Evolutionary conservation across 2,888 invertebrate genomes (phyloP).

Genomic region (Aethes cnicana): DNA sequence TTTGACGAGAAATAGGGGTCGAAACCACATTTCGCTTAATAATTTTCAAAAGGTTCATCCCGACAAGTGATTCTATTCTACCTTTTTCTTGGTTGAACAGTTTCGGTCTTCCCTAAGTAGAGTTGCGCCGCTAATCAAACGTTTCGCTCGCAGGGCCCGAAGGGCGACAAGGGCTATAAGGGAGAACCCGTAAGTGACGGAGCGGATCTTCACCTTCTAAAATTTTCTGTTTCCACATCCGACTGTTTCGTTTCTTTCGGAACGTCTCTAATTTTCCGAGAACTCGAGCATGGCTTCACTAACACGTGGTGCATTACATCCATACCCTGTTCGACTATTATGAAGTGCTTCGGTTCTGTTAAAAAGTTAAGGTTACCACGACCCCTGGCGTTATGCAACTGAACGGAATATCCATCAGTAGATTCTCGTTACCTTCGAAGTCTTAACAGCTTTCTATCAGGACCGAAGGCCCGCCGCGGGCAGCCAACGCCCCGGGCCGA

Average conservation of each 20-base stretch:
- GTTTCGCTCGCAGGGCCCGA: conserved; percentile 87
- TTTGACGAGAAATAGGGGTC: too few relatives aligned
- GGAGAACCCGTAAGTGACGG: conserved; percentile 89
- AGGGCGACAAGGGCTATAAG: conserved; percentile 94
- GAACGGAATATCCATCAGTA: too few relatives aligned
- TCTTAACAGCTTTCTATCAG: too few relatives aligned
- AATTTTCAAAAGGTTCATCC: too few relatives aligned
- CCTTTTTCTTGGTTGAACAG: too few relatives aligned
- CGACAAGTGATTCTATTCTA: too few relatives aligned
- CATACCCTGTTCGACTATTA: not conserved
- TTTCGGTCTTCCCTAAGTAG: too few relatives aligned
- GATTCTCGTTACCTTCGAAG: too few relatives aligned
- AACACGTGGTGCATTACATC: conserved; percentile 21
- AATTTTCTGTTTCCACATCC: conserved; percentile 31
- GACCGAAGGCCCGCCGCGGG: not conserved
- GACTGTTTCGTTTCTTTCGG: conserved; percentile 25
- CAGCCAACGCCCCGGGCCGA: not conserved
- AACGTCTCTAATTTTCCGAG: conserved; percentile 36
- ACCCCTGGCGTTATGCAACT: too few relatives aligned
- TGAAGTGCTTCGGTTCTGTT: conserved; percentile 4
- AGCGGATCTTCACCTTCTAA: conserved; percentile 20
- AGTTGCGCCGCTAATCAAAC: conserved; percentile 24
- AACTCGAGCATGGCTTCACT: conserved; percentile 30
- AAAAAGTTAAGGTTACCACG: too few relatives aligned
- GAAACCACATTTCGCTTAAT: too few relatives aligned